A percentile compares a stretch with the other conserved stretches of the same genome.
phyloP scores from a whole-genome alignment of 1,140 invertebrate genomes.

The Drosophila oshimai region DNA sequence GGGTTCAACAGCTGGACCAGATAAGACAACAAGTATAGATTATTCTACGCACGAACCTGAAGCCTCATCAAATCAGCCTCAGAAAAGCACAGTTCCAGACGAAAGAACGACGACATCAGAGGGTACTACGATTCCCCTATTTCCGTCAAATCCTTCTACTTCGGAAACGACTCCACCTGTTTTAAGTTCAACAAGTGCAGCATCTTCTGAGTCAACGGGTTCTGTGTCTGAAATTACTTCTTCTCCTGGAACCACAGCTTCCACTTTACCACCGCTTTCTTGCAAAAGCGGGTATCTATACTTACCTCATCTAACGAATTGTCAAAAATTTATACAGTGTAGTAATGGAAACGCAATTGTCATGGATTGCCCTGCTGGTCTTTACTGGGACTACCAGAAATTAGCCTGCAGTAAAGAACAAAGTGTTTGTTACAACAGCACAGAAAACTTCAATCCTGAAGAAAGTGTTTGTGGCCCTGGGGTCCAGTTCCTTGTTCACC shows the following conservation, averaged over 20 bases:
- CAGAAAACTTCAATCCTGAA: neutral
- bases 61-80: too few species aligned
- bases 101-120: neutral
- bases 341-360: conserved; percentile 6
- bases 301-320: conserved; percentile 35
- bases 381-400: conserved; percentile 26
- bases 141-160: too few species aligned
- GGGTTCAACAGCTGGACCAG: neutral
- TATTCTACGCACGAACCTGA: neutral
- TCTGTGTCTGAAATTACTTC: neutral
- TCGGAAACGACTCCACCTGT: neutral
- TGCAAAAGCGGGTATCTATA: conserved; percentile 13
- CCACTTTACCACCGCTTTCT: neutral
- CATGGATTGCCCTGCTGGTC: neutral
- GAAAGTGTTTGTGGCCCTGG: conserved; percentile 11
- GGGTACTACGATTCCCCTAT: neutral
- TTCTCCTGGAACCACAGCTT: neutral
- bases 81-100: too few species aligned
- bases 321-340: conserved; percentile 42
- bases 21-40: neutral
- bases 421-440: conserved; percentile 1
- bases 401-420: neutral
- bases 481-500: neutral
- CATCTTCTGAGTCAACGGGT: neutral
- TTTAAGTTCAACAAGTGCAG: neutral